These are phyloP conservation scores for Telmatochromis sp. DNA, from an alignment of 2,113 vertebrate species.

Conservation along the genomic window DNA sequence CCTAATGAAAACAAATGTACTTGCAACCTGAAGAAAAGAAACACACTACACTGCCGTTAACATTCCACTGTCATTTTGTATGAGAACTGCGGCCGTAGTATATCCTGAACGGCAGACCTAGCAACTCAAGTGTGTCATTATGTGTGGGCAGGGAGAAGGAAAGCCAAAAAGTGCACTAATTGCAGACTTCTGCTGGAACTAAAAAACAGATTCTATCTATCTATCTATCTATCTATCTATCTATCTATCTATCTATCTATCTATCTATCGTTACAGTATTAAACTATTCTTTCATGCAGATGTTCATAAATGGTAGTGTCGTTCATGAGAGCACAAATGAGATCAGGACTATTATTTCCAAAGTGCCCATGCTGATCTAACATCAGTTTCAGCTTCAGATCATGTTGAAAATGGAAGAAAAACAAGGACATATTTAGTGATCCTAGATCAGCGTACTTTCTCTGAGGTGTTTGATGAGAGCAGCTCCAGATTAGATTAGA, in stretches of 20 bases:
- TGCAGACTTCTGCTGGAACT: background rate
- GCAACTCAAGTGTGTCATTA: slow-evolving; percentile 54
- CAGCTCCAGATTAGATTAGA: slow-evolving; percentile 63
- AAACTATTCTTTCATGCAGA: background rate
- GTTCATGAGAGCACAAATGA: slow-evolving; percentile 31
- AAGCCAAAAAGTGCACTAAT: slow-evolving; percentile 21
- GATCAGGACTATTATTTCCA: slow-evolving; percentile 48
- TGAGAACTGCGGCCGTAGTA: background rate
- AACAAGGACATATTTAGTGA: slow-evolving; percentile 60
- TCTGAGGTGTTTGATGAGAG: slow-evolving; percentile 54
- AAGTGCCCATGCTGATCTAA: slow-evolving; percentile 46
- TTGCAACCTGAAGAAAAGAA: slow-evolving; percentile 47
- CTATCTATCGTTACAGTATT: background rate
- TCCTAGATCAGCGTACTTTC: slow-evolving; percentile 43
- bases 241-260: background rate
- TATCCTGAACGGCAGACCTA: slow-evolving; percentile 42
- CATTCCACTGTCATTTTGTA: slow-evolving; percentile 23
- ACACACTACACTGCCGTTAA: slow-evolving; percentile 31
- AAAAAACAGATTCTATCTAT: background rate
- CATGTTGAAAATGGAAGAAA: slow-evolving; percentile 31
- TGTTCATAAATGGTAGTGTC: background rate
- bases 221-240: background rate
- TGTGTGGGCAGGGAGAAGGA: slow-evolving; percentile 18
- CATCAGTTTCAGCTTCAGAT: slow-evolving; percentile 50
- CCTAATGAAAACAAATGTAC: slow-evolving; percentile 72